These are phyloP conservation scores for Zapornia atra DNA, from an alignment of 2,113 vertebrate species.

Conservation along the genomic window DNA sequence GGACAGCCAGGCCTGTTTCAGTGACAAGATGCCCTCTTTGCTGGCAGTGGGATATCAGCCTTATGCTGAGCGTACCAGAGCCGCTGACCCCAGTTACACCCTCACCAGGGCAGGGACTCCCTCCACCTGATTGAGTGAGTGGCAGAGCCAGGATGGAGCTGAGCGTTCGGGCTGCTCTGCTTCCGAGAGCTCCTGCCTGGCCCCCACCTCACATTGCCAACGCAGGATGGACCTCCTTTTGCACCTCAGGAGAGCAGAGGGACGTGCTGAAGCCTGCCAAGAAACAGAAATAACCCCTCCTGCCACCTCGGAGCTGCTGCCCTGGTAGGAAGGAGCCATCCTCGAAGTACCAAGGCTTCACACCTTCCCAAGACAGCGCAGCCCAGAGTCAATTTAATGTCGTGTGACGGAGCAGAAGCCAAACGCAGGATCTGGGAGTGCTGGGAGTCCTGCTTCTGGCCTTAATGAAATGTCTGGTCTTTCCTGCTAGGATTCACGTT, in stretches of 20 bases:
- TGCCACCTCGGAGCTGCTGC: neutral
- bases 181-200: accelerated
- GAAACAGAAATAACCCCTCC: neutral
- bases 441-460: neutral
- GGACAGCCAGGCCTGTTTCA: neutral
- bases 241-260: neutral
- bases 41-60: neutral
- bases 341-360: neutral
- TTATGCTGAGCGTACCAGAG: neutral
- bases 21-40: neutral
- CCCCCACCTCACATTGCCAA: neutral
- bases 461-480: constrained; percentile 33
- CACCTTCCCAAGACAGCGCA: neutral
- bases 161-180: neutral
- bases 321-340: neutral
- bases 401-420: neutral
- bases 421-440: neutral
- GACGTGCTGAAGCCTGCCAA: neutral
- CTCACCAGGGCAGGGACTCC: neutral
- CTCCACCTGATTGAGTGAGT: accelerated
- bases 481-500: neutral
- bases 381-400: neutral
- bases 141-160: neutral
- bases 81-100: neutral
- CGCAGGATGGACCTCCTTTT: neutral